Conservation (phyloP, 2,113 vertebrate genomes). For the Lepisosteus oculatus region DNA sequence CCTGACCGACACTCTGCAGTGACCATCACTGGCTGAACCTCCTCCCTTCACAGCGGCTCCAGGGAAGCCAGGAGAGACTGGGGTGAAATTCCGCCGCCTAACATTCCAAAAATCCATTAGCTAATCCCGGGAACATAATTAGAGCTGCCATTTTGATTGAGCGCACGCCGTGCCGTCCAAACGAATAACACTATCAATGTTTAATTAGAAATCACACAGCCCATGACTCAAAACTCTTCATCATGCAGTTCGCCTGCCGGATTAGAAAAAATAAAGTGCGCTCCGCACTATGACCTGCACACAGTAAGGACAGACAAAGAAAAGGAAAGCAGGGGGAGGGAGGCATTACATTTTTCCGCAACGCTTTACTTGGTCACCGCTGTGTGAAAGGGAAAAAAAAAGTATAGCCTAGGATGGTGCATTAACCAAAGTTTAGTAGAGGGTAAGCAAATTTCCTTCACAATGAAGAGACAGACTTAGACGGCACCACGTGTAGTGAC, state of each 20-base stretch:
- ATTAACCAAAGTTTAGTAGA: constrained; percentile 37
- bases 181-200: constrained; percentile 93
- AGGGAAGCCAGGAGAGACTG: constrained; percentile 18
- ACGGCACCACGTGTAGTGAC: constrained; percentile 18
- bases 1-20: background rate
- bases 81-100: constrained; percentile 47
- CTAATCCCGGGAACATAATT: constrained; percentile 93
- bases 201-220: constrained; percentile 82
- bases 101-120: constrained; percentile 87
- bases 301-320: background rate
- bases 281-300: background rate
- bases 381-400: constrained; percentile 6
- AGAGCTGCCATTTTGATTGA: constrained; percentile 94
- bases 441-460: constrained; percentile 31
- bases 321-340: constrained; percentile 10
- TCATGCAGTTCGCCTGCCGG: constrained; percentile 24
- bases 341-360: constrained; percentile 17
- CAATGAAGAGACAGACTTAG: constrained; percentile 15
- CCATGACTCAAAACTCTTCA: constrained; percentile 53
- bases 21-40: background rate
- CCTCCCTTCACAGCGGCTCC: background rate
- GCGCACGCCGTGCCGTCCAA: constrained; percentile 73
- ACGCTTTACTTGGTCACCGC: constrained; percentile 25
- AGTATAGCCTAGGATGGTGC: background rate
- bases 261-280: constrained; percentile 11